Evolutionary conservation across 2,113 vertebrate genomes (phyloP), one percentile per base, ranked within the genome.

Genomic region (Erythrocercus mccallii): DNA sequence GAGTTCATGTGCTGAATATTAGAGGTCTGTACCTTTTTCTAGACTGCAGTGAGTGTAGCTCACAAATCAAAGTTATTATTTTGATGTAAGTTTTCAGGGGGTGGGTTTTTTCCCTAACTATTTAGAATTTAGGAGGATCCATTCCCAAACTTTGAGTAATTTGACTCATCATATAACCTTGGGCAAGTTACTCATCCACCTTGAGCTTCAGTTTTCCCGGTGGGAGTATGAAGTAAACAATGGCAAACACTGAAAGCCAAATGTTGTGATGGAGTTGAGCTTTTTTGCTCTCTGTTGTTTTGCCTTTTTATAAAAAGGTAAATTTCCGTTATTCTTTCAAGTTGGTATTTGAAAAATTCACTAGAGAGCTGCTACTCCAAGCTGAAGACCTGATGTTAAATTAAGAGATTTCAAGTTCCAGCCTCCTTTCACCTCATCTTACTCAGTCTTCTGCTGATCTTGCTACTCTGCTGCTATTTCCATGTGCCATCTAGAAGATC

Each of bases 101-200:
- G 74, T 80, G 57, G 25, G 10, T 37, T 85, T 82, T 84, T 90
- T 8, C 8, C 86, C 24, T 93, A 94, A 86, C 68, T 91, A 44
- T 92, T 81, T 87, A 70, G 47, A 81, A 90, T 88, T 87, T 74
- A 94, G 90, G 87, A 96, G 82, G 71, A 77, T 74, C 84, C 86
- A 62, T 97, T 97, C 90, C 86, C 94, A 84, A 91, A 95, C 69
- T 80, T 50, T 72, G 51, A 86, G 86, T 73, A 86, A 76, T 88
- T 77, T 97, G 96, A 95, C 88, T 97, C 95, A 91, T 91, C 70
- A 11, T 82, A 86, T 58, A 65, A 72, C 86, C 77, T 92, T 93
- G 80, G 90, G 88, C 93, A 66, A 92, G 62, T 95, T 96, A 91
- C 73, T 96, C 77, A 92, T 81, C 81, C 71, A 92, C 94, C 77